These are phyloP conservation scores for Agriopis aurantiaria DNA, from an alignment of 2,888 invertebrate species.

Conservation along the genomic window DNA sequence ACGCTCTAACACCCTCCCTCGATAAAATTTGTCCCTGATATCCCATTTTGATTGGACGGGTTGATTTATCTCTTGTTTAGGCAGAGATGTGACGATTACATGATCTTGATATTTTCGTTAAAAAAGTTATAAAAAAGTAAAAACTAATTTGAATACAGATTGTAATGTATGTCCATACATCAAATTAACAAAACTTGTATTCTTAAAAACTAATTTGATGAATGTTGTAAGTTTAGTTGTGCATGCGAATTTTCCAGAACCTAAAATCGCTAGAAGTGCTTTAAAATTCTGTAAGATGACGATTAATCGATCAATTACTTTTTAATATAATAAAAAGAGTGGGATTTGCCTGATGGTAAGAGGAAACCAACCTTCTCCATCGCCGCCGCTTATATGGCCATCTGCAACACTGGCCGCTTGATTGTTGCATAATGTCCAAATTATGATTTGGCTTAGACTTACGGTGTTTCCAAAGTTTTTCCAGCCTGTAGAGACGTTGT, in stretches of 20 bases:
- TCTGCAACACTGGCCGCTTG: no score
- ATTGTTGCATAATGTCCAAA: no score
- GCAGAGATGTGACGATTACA: conserved; percentile 57
- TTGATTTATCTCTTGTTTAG: conserved; percentile 84
- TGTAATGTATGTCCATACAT: neutral
- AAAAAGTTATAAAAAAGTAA: neutral
- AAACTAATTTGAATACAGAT: conserved; percentile 9
- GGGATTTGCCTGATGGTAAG: no score
- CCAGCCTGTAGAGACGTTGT: no score
- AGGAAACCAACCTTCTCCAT: no score
- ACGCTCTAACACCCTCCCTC: conserved; percentile 76
- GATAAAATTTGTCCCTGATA: conserved; percentile 83
- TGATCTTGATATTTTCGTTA: conserved; percentile 67
- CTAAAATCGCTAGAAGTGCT: conserved; percentile 3
- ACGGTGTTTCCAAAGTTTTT: no score
- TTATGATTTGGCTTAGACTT: no score
- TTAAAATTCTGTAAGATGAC: neutral
- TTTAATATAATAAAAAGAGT: neutral
- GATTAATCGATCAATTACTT: neutral
- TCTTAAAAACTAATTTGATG: neutral
- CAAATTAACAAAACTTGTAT: conserved; percentile 1
- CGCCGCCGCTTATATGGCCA: no score
- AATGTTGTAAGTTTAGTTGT: conserved; percentile 1
- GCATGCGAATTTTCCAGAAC: neutral
- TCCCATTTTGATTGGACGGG: conserved; percentile 83